These are phyloP conservation scores for Endotricha flammealis DNA, from an alignment of 2,888 invertebrate genomes.

Conservation along the genomic window DNA sequence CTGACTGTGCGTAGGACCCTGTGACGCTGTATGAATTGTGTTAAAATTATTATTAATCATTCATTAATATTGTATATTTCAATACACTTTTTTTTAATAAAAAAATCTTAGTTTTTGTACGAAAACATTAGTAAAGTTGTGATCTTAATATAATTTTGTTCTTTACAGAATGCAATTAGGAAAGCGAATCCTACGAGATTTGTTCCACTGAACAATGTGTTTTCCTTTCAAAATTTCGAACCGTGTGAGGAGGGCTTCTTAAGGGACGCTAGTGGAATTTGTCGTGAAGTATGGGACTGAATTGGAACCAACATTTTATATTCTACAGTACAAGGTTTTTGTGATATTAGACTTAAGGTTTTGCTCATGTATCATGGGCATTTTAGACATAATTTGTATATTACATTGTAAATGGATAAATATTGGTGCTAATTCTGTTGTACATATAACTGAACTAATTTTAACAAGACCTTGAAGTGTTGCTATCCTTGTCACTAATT, in stretches of 20 bases:
- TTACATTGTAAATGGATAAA: slow-evolving; percentile 15
- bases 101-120: too few relatives aligned
- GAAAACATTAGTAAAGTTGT: too few relatives aligned
- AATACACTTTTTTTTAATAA: too few relatives aligned
- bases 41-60: too few relatives aligned
- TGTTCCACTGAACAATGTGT: slow-evolving; percentile 49
- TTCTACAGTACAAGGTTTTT: slow-evolving; percentile 14
- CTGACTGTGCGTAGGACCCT: too few relatives aligned
- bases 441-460: too few relatives aligned
- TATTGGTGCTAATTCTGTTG: too few relatives aligned
- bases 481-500: too few relatives aligned
- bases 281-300: slow-evolving; percentile 62
- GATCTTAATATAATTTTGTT: slow-evolving; percentile 8
- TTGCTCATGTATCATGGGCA: slow-evolving; percentile 24
- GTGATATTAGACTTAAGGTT: slow-evolving; percentile 40
- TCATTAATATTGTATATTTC: too few relatives aligned
- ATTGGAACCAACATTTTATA: too few relatives aligned
- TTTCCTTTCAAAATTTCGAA: slow-evolving; percentile 43
- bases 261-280: slow-evolving; percentile 55
- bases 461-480: too few relatives aligned
- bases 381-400: slow-evolving; percentile 17
- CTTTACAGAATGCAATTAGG: slow-evolving; percentile 38
- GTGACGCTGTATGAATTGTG: too few relatives aligned
- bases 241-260: slow-evolving; percentile 55
- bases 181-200: slow-evolving; percentile 39